Conservation (phyloP, 2,888 invertebrate species). For the Ochlodes sylvanus region DNA sequence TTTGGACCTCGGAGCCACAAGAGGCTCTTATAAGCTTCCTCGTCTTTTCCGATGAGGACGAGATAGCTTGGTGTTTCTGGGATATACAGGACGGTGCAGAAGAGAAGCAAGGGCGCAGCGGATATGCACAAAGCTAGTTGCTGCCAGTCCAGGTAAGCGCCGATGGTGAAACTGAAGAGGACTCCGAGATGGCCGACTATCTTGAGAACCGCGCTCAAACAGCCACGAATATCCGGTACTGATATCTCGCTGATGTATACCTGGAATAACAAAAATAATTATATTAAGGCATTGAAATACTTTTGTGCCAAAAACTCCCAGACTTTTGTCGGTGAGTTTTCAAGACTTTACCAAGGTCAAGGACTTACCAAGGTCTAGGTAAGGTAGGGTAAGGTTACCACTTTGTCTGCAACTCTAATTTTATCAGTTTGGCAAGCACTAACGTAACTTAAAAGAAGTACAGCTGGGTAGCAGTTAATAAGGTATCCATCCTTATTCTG, state of each 20-base stretch:
- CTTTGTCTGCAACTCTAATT: too few species aligned
- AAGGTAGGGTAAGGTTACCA: too few species aligned
- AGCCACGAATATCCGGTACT: constrained; percentile 93
- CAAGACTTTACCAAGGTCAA: too few species aligned
- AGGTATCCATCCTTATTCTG: too few species aligned
- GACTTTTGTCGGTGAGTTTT: too few species aligned
- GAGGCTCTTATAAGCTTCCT: constrained; percentile 87
- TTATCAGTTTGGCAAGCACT: too few species aligned
- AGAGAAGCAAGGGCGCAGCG: constrained; percentile 90
- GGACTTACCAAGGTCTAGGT: too few species aligned
- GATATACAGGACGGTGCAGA: constrained; percentile 90
- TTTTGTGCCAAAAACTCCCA: too few species aligned
- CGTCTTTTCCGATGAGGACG: constrained; percentile 90
- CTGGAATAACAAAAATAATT: constrained; percentile 65
- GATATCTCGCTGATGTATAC: constrained; percentile 97
- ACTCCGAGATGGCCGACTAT: constrained; percentile 94
- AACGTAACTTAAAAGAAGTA: too few species aligned
- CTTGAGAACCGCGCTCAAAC: constrained; percentile 94
- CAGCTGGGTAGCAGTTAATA: too few species aligned
- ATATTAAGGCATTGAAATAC: background rate
- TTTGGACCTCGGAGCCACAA: constrained; percentile 93
- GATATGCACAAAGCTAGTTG: constrained; percentile 93
- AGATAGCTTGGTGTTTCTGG: constrained; percentile 96
- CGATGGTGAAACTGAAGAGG: constrained; percentile 92
- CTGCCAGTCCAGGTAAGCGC: constrained; percentile 93